Evolutionary conservation across 2,888 invertebrate genomes (phyloP).

Genomic region (Drosophila peninsularis): DNA sequence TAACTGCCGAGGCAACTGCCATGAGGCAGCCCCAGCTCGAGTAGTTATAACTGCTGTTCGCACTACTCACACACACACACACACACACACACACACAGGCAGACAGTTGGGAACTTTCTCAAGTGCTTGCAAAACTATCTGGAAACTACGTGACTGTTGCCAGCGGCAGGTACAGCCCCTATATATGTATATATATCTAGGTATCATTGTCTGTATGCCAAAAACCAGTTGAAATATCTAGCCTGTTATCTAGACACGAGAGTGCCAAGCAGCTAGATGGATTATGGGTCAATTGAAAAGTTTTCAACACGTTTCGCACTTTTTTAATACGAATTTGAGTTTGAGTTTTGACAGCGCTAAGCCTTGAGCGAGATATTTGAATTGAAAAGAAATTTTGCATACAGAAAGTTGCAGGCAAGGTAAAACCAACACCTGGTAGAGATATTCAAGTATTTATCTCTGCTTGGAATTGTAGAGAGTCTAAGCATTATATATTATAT

Average conservation of each 20-base stretch:
- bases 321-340: neutral
- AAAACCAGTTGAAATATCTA: slow-evolving; percentile 62
- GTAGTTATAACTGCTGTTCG: slow-evolving; percentile 12
- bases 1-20: slow-evolving; percentile 33
- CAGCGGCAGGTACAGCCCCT: slow-evolving; percentile 59
- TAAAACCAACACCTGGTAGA: no score
- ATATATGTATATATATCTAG: slow-evolving; percentile 14
- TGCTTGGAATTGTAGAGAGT: no score
- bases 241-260: slow-evolving; percentile 18
- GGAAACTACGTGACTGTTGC: slow-evolving; percentile 62
- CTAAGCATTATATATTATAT: no score
- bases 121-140: slow-evolving; percentile 67
- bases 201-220: slow-evolving; percentile 68
- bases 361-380: neutral
- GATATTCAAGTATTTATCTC: no score
- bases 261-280: slow-evolving; percentile 12
- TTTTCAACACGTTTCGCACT: slow-evolving; percentile 4
- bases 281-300: slow-evolving; percentile 21
- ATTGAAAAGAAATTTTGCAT: neutral
- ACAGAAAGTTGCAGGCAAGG: no score
- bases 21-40: neutral
- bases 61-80: neutral
- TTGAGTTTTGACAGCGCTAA: neutral
- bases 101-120: slow-evolving; percentile 44
- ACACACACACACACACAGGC: neutral